phyloP scores from a whole-genome alignment of 2,888 invertebrate species.

The Artemia sinica region DNA sequence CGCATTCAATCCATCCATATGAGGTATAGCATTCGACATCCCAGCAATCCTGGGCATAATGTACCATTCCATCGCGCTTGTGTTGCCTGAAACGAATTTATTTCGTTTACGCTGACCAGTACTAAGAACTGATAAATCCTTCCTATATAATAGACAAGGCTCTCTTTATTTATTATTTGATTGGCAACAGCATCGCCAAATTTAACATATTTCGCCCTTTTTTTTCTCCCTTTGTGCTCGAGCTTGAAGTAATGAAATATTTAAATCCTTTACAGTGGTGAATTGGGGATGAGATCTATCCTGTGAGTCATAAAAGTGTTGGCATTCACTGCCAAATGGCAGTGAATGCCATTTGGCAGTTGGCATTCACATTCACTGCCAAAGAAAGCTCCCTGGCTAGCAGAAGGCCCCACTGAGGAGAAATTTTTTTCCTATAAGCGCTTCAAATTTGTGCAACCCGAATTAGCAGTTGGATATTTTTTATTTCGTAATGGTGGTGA shows the following conservation, averaged over 20 bases:
- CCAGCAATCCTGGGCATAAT: conserved; percentile 99
- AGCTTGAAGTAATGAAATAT: conserved; percentile 74
- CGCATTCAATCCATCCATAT: conserved; percentile 96
- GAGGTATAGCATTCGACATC: conserved; percentile 95
- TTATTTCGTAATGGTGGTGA: no score
- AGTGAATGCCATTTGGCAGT: no score
- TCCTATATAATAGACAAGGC: conserved; percentile 93
- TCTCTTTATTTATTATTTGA: conserved; percentile 84
- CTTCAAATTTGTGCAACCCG: conserved; percentile 99
- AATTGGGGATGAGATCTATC: conserved; percentile 83
- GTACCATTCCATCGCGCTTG: conserved; percentile 99
- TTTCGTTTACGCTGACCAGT: conserved; percentile 64
- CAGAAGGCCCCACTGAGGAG: conserved; percentile 84
- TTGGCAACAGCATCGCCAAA: conserved; percentile 48
- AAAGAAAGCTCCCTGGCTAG: conserved; percentile 89
- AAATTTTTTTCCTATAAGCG: conserved; percentile 97
- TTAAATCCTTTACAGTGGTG: conserved; percentile 49
- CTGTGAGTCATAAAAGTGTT: conserved; percentile 89
- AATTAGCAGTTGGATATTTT: no score
- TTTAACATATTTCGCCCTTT: conserved; percentile 51
- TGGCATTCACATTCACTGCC: no score
- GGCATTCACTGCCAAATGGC: no score
- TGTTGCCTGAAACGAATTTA: conserved; percentile 90
- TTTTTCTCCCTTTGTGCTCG: conserved; percentile 95
- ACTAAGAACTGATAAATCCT: conserved; percentile 75